Evolutionary conservation across 2,888 invertebrate species (phyloP), one percentile per base, ranked within the genome.

Genomic region (Brenthis ino): DNA sequence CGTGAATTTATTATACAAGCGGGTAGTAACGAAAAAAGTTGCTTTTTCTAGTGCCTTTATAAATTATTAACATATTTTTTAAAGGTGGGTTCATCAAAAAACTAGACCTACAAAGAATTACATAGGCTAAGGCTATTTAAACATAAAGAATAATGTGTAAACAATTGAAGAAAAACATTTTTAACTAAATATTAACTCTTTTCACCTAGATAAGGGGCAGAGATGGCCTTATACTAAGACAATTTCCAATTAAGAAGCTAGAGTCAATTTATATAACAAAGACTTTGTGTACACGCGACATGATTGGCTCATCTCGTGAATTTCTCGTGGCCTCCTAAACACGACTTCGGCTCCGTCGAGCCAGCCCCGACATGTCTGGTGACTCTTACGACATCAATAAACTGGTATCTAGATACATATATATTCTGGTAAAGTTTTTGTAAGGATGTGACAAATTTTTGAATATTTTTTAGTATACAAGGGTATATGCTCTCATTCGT

Each of bases 231-330:
- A 69, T 69, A 73, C 55, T 71, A 74, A 77, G 78, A 74, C 74
- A 75, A 71, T 75, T 73, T 75, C 72, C 79, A 76, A 80, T 81
- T 79, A 79, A 77, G 77, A 77, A 78, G 75, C 74, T 70, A 67
- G 72, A 80, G 82, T 87, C 90, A 87, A 90, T 91, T 88, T 88
- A 86, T 87, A 84, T 83, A 85, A 90, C 89, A 89, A 85, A 86
- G 86, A 84, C 86, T 82, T 20, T 81, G 81, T 78, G 74, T 74
- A 74, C 75, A 75, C 72, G 74, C 80, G 80, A 82, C 85, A 80
- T 79, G 80, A 81, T 81, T 75, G 86, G 84, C 81, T 82, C 84
- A 82, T 85, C 86, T 85, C 82, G 83, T 82, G 85, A 80, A 85
- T 86, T 85, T 81, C 87, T 88, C 86, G 80, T 82, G 79, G 82